phyloP scores from a whole-genome alignment of 2,797 vertebrate species.

The Margarornis squamiger region DNA sequence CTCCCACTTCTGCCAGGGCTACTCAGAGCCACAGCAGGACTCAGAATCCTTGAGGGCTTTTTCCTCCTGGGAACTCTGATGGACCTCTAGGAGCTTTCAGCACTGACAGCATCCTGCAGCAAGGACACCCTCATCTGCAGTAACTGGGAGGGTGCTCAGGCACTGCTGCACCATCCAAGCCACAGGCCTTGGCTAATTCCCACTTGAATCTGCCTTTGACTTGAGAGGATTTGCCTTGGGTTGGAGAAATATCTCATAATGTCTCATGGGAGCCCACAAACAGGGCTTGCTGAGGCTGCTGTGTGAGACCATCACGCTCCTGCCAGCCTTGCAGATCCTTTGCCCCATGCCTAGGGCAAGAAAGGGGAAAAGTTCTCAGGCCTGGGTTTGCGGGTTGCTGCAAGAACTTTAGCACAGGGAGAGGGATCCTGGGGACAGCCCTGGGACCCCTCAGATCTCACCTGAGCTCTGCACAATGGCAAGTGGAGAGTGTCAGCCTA shows the following conservation, averaged over 20 bases:
- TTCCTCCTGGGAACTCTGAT: neutral
- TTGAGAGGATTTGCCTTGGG: neutral
- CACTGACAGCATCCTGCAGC: neutral
- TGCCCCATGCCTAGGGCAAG: neutral
- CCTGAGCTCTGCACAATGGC: neutral
- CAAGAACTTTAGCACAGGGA: neutral
- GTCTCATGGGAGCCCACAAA: neutral
- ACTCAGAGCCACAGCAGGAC: neutral
- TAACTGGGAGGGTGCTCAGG: neutral
- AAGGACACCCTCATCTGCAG: neutral
- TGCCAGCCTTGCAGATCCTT: neutral
- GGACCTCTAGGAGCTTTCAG: neutral
- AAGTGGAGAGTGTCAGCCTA: neutral
- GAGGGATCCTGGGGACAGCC: neutral
- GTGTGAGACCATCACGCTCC: neutral
- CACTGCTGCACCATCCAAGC: neutral
- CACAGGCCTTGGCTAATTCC: neutral
- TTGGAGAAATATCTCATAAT: neutral
- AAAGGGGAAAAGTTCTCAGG: neutral
- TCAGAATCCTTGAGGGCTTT: neutral
- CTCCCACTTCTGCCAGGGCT: neutral
- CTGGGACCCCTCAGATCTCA: neutral
- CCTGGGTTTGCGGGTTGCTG: neutral
- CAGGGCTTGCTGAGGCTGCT: neutral
- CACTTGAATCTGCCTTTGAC: neutral